A percentile compares a stretch with the other conserved stretches of the same genome.
Evolutionary conservation across 2,888 invertebrate species (phyloP).

Genomic region (Diarsia mendica): DNA sequence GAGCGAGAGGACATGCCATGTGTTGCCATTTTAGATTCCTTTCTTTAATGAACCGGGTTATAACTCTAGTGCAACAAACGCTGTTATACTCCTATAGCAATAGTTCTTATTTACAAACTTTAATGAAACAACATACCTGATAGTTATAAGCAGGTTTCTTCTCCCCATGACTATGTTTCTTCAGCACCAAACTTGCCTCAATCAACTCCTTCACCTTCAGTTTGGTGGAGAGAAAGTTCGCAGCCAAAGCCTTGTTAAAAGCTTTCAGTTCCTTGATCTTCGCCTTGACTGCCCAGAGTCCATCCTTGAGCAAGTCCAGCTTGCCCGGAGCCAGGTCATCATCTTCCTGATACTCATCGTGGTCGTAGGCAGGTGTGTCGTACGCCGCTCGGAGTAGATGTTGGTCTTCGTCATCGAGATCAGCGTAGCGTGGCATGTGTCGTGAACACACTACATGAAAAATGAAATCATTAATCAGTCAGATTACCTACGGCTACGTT

Average conservation of each 20-base stretch:
- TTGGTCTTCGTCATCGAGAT: slow-evolving; percentile 84
- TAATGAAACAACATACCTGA: slow-evolving; percentile 67
- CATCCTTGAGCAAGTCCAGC: slow-evolving; percentile 84
- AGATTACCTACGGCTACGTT: not conserved
- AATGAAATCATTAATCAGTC: not conserved
- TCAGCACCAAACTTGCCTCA: slow-evolving; percentile 72
- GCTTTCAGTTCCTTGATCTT: slow-evolving; percentile 84
- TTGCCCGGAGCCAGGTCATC: slow-evolving; percentile 77
- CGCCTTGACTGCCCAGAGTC: slow-evolving; percentile 84
- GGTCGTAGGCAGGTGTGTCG: slow-evolving; percentile 81
- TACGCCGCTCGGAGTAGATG: slow-evolving; percentile 83
- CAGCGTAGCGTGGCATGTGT: slow-evolving; percentile 77
- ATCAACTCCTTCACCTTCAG: slow-evolving; percentile 83
- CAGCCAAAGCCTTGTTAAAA: slow-evolving; percentile 83
- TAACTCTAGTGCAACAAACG: not conserved
- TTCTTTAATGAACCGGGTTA: too few relatives aligned
- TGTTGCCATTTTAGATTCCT: too few relatives aligned
- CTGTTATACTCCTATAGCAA: not conserved
- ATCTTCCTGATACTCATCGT: slow-evolving; percentile 77
- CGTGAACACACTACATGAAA: slow-evolving; percentile 71
- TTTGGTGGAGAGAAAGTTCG: slow-evolving; percentile 82
- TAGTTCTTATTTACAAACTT: not conserved
- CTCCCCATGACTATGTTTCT: slow-evolving; percentile 76
- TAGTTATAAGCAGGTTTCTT: slow-evolving; percentile 78
- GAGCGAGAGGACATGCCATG: too few relatives aligned